A percentile compares a stretch with the other conserved stretches of the same genome.
These are phyloP conservation scores for Popillia japonica DNA, from an alignment of 1,140 invertebrate genomes.

Conservation along the genomic window DNA sequence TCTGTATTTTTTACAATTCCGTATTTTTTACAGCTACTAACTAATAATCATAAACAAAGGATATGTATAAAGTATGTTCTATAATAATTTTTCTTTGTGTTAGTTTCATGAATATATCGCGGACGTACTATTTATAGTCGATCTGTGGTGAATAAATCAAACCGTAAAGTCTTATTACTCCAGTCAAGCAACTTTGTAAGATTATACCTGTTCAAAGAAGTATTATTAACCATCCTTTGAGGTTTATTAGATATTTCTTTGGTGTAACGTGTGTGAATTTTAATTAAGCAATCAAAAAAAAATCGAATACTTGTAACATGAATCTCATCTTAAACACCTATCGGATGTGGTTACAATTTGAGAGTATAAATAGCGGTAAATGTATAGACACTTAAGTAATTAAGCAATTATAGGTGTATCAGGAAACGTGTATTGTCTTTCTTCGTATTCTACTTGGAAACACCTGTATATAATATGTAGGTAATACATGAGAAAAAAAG, in stretches of 20 bases:
- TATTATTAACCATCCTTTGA: slow-evolving; percentile 6
- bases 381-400: not conserved
- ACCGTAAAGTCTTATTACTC: not conserved
- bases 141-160: not conserved
- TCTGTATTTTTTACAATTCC: too few relatives aligned
- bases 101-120: not conserved
- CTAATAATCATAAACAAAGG: too few relatives aligned
- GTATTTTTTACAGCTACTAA: too few relatives aligned
- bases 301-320: not conserved
- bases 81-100: too few relatives aligned
- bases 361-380: not conserved
- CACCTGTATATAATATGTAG: not conserved
- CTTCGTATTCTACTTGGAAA: not conserved
- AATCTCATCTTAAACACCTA: not conserved
- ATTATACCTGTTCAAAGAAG: not conserved
- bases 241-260: not conserved
- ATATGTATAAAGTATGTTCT: too few relatives aligned
- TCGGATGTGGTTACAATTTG: not conserved
- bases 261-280: not conserved
- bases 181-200: not conserved
- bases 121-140: not conserved
- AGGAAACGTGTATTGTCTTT: not conserved
- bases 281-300: slow-evolving; percentile 24
- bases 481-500: not conserved
- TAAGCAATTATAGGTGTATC: slow-evolving; percentile 12